Evolutionary conservation across 1,140 invertebrate genomes (phyloP), one percentile per base, ranked within the genome.

Genomic region (Drosophila carrolli): DNA sequence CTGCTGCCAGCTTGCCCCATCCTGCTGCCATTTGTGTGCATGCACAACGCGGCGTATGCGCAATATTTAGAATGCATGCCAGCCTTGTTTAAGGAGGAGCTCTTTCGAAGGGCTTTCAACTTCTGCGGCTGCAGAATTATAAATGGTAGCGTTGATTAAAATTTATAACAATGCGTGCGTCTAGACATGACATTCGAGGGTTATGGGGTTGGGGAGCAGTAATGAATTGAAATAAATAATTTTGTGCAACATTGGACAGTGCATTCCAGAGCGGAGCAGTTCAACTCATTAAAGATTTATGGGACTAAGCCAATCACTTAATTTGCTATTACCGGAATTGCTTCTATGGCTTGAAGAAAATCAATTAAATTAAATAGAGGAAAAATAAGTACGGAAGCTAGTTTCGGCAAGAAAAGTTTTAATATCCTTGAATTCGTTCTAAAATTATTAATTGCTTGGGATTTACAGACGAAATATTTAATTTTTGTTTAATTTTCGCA

Each of bases 1-100:
- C 35, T 5, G 32, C 11, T 51, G 10, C 29, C 44, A 47, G 46
- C 23, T 27, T 14, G 50, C 27, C 47, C 13, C 47, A 8, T 29
- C 35, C 38, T 38, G 37, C 32, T n/a, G 47, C n/a, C 43, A 59
- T 35, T 37, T 37, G 37, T 14, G 65, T 46, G 63, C 57, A 53
- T 19, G 65, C 35, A 47, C 73, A 76, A 81, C 57, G 58, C 44
- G 67, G 40, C 75, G 75, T 78, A 82, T 82, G 55, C 70, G 78
- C 66, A 66, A 79, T 71, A 68, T 86, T 62, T 78, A 56, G 41
- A 71, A 75, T 81, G 61, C 53, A 66, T 43, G 32, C 54, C 35
- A 35, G 40, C 47, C 57, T 70, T 61, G 76, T 74, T 65, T 27
- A 72, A 65, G 53, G 16, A 65, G 53, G 10, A 59, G 37, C 43